A percentile compares a stretch with the other conserved stretches of the same genome.
Evolutionary conservation across 2,888 invertebrate genomes (phyloP).

Genomic region (Clivina fossor): DNA sequence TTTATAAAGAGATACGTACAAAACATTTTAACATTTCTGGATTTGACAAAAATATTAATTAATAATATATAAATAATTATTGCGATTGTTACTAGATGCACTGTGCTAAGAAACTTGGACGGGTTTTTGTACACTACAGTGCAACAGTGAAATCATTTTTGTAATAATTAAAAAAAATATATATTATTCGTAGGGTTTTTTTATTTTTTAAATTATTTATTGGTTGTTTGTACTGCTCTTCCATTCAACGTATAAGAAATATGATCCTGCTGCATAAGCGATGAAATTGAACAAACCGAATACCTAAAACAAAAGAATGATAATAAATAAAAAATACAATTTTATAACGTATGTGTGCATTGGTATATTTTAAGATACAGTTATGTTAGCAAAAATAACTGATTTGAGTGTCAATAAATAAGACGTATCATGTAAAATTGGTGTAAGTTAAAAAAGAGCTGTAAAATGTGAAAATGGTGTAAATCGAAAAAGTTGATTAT

Average conservation of each 20-base stretch:
- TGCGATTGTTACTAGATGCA: constrained; percentile 17
- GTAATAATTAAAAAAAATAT: neutral
- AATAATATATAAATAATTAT: constrained; percentile 9
- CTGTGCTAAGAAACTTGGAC: constrained; percentile 26
- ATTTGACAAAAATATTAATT: constrained; percentile 15
- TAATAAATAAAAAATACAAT: too few species aligned
- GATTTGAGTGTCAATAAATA: too few species aligned
- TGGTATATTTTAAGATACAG: too few species aligned
- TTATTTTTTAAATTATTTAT: constrained; percentile 13
- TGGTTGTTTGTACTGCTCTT: constrained; percentile 57
- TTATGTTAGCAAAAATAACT: too few species aligned
- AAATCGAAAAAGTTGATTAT: too few species aligned
- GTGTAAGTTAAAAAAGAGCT: too few species aligned
- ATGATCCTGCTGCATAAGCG: constrained; percentile 76
- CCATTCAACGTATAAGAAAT: constrained; percentile 74
- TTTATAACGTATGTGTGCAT: too few species aligned
- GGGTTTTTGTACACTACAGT: constrained; percentile 27
- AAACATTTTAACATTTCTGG: constrained; percentile 4
- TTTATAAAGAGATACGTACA: too few species aligned
- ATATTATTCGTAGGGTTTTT: neutral
- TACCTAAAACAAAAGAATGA: constrained; percentile 62
- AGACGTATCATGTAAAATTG: too few species aligned
- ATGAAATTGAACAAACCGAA: constrained; percentile 81
- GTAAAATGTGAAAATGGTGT: too few species aligned
- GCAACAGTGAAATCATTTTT: constrained; percentile 23